Evolutionary conservation across 1,140 invertebrate species (phyloP).

Genomic region (Drosophila willistoni): DNA sequence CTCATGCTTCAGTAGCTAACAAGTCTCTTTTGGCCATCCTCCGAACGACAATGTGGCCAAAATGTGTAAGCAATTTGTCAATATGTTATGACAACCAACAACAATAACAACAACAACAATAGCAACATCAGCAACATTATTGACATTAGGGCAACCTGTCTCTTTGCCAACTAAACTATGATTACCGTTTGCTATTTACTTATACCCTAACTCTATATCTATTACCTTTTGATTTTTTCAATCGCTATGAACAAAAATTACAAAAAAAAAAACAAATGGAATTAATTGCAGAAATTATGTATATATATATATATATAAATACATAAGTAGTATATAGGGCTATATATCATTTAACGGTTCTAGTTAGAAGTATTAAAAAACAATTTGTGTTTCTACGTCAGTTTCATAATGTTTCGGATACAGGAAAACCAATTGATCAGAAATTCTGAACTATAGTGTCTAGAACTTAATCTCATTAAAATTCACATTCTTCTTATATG

Average conservation of each 20-base stretch:
- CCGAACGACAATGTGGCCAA: conserved; percentile 63
- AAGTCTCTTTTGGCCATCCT: conserved; percentile 41
- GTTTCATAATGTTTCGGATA: too few species aligned
- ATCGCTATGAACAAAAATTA: background rate
- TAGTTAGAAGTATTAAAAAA: too few species aligned
- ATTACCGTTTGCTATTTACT: conserved; percentile 64
- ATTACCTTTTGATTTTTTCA: background rate
- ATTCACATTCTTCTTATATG: too few species aligned
- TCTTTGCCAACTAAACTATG: conserved; percentile 75
- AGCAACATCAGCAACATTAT: conserved; percentile 58
- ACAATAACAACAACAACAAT: conserved; percentile 33
- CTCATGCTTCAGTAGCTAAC: conserved; percentile 66
- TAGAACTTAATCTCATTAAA: too few species aligned
- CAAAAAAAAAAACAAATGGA: background rate
- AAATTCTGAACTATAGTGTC: too few species aligned
- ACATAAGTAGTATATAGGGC: too few species aligned
- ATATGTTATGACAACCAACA: conserved; percentile 70
- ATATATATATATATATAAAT: too few species aligned
- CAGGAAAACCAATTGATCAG: too few species aligned
- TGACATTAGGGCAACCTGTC: conserved; percentile 79
- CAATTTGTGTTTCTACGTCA: too few species aligned
- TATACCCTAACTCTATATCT: conserved; percentile 30
- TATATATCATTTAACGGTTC: too few species aligned
- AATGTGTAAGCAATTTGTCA: conserved; percentile 78
- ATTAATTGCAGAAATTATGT: too few species aligned